Conservation (phyloP, 2,797 vertebrate species). For the Centropyge bicolor region DNA sequence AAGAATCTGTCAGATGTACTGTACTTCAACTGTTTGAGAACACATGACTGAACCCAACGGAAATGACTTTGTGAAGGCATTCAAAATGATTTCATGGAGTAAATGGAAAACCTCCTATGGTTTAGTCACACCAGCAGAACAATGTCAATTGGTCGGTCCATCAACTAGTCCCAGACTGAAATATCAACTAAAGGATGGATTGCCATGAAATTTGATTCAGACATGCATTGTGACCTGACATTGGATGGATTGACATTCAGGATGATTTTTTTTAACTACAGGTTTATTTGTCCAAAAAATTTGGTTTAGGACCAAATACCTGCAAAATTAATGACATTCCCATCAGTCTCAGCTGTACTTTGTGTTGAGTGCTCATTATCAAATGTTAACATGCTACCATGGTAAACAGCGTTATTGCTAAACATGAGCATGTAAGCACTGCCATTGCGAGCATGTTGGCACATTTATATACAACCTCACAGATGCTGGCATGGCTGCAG, state of each 20-base stretch:
- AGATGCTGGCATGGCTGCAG: not conserved
- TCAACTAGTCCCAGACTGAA: slow-evolving; percentile 6
- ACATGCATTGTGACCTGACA: not conserved
- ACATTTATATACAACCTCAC: slow-evolving; percentile 1
- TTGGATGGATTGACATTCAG: not conserved
- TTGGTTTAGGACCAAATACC: not conserved
- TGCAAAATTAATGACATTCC: not conserved
- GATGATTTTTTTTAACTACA: not conserved
- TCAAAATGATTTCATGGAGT: not conserved
- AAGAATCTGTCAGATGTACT: slow-evolving; percentile 26
- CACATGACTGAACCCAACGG: slow-evolving; percentile 18
- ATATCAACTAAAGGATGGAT: not conserved
- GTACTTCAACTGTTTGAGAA: not conserved
- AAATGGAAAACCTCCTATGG: not conserved
- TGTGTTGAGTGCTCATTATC: not conserved
- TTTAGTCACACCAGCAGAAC: not conserved
- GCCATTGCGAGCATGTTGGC: not conserved
- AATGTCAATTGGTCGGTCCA: not conserved
- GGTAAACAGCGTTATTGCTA: not conserved
- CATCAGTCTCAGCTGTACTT: not conserved
- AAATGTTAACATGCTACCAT: not conserved
- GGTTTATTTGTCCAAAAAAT: not conserved
- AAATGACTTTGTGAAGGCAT: slow-evolving; percentile 25
- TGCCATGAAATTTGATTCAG: not conserved
- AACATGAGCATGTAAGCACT: not conserved